A percentile compares a stretch with the other conserved stretches of the same genome.
These are phyloP conservation scores for Lontra canadensis DNA, from an alignment of 2,113 vertebrate species.

Conservation along the genomic window DNA sequence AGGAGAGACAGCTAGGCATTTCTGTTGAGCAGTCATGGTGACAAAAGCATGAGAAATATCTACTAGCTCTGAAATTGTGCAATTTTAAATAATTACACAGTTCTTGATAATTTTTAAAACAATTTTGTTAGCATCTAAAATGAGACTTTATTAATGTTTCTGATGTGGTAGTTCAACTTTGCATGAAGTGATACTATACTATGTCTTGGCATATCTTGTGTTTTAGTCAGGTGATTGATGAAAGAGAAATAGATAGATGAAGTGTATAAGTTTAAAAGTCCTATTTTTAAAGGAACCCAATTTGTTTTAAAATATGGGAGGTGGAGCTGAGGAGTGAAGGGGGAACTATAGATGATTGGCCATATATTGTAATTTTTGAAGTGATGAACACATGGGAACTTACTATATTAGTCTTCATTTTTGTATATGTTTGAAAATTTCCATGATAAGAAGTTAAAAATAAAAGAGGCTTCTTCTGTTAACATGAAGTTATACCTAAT, in stretches of 20 bases:
- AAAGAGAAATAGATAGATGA: not conserved
- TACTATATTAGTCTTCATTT: not conserved
- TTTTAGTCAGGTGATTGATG: not conserved
- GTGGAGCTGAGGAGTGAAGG: accelerated
- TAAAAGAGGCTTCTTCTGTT: not conserved
- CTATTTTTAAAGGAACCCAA: not conserved
- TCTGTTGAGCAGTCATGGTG: not conserved
- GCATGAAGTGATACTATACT: not conserved
- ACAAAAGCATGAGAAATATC: not conserved
- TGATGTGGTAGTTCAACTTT: not conserved
- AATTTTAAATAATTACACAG: not conserved
- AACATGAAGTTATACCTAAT: not conserved
- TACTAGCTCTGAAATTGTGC: not conserved
- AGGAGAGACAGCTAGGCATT: not conserved
- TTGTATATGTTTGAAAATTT: not conserved
- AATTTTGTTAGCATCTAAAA: not conserved
- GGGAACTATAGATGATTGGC: not conserved
- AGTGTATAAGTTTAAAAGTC: not conserved
- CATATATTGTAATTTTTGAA: not conserved
- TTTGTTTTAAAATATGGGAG: not conserved
- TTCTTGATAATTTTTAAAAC: not conserved
- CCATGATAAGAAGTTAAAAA: not conserved
- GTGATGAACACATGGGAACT: not conserved
- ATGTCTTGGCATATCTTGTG: not conserved
- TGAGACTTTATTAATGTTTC: not conserved